A percentile compares a stretch with the other conserved stretches of the same genome.
phyloP scores from a whole-genome alignment of 2,113 vertebrate species.

The Malurus melanocephalus region DNA sequence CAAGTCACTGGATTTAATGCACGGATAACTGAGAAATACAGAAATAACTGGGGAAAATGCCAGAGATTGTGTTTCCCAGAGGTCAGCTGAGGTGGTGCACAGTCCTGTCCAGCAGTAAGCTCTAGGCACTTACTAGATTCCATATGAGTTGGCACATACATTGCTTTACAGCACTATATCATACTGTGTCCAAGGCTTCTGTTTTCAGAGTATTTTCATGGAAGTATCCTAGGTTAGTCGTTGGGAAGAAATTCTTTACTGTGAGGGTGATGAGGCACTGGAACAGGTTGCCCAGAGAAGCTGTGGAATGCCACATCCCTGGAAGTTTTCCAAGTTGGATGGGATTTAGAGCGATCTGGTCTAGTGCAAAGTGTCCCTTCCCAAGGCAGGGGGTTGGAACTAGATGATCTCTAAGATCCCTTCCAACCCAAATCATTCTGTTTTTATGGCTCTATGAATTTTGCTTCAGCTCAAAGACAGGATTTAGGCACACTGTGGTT shows the following conservation, averaged over 20 bases:
- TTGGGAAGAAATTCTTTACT: neutral
- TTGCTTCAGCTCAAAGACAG: neutral
- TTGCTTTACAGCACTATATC: neutral
- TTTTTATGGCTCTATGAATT: neutral
- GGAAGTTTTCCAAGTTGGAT: neutral
- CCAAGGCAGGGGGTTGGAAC: neutral
- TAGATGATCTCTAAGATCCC: neutral
- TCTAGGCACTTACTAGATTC: neutral
- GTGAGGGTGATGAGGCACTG: neutral
- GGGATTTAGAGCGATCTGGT: neutral
- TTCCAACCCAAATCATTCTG: neutral
- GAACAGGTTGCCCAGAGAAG: neutral
- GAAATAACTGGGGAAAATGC: neutral
- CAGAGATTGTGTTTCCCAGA: neutral
- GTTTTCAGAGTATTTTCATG: neutral
- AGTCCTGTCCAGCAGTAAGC: neutral
- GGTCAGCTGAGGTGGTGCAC: neutral
- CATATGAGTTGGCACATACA: accelerated
- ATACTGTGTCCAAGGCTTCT: neutral
- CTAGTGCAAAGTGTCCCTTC: neutral
- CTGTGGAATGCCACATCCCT: neutral
- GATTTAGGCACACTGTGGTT: neutral
- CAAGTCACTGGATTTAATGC: neutral
- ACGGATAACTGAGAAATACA: neutral
- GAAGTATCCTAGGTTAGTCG: neutral